phyloP scores from a whole-genome alignment of 2,113 vertebrate species.

The Benitochromis conjunctus region DNA sequence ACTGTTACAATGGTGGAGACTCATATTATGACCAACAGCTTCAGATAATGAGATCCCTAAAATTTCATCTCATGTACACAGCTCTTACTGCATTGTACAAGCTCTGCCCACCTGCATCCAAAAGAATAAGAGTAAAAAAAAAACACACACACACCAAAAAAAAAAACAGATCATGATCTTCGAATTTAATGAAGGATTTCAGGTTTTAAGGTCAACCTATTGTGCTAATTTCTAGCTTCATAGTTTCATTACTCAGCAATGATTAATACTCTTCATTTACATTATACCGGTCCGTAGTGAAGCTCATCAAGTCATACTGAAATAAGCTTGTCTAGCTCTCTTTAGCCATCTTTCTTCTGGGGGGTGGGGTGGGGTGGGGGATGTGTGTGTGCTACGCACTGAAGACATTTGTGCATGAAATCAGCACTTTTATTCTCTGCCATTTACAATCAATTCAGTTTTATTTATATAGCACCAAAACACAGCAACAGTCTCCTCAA shows the following conservation, averaged over 20 bases:
- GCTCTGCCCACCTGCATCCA: background rate
- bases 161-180: background rate
- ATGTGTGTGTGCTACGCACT: background rate
- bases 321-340: background rate
- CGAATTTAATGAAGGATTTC: too few relatives aligned
- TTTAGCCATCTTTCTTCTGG: background rate
- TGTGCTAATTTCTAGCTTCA: background rate
- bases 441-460: background rate
- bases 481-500: background rate
- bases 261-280: background rate
- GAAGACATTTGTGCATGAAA: background rate
- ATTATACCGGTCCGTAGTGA: background rate
- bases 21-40: background rate
- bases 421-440: background rate
- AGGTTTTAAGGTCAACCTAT: background rate
- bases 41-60: background rate
- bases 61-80: background rate
- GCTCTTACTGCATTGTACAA: background rate
- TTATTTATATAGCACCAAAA: background rate
- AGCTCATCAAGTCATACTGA: background rate
- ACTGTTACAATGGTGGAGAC: background rate
- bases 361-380: background rate
- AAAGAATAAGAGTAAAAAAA: background rate
- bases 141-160: background rate
- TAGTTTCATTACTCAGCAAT: background rate